Conservation (phyloP, 2,888 invertebrate species). For the Carpatolechia fugitivella region DNA sequence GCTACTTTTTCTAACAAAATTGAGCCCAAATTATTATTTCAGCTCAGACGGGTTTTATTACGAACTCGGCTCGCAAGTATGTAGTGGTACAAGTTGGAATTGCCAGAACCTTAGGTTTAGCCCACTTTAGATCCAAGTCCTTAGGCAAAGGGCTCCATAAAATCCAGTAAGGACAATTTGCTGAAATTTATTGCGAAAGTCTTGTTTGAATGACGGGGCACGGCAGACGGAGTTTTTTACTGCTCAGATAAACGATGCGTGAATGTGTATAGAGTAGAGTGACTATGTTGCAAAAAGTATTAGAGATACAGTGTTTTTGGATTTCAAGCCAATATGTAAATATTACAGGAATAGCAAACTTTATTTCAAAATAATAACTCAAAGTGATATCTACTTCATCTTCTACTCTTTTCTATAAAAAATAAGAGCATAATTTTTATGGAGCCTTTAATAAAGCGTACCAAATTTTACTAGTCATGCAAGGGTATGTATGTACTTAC, state of each 20-base stretch:
- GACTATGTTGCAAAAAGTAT: background rate
- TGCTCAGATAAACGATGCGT: background rate
- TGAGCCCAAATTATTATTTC: too few species aligned
- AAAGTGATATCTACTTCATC: too few species aligned
- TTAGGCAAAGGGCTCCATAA: slow-evolving; percentile 4
- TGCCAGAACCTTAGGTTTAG: background rate
- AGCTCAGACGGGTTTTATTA: too few species aligned
- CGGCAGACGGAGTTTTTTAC: background rate
- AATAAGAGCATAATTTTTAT: too few species aligned
- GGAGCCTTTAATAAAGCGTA: too few species aligned
- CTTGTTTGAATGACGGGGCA: slow-evolving; percentile 6
- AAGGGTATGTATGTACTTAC: too few species aligned
- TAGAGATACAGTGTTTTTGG: background rate
- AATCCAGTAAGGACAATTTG: slow-evolving; percentile 11
- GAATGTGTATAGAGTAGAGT: background rate
- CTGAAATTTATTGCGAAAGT: slow-evolving; percentile 13
- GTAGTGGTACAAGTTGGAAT: background rate
- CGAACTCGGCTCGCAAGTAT: too few species aligned
- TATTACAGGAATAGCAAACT: too few species aligned
- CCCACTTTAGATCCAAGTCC: background rate
- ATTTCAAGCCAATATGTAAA: background rate
- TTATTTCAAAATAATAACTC: too few species aligned
- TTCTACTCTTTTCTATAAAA: too few species aligned
- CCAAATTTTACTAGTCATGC: too few species aligned
- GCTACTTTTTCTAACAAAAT: too few species aligned